phyloP scores from a whole-genome alignment of 2,888 invertebrate species.

The Psococerastis gibbosa region DNA sequence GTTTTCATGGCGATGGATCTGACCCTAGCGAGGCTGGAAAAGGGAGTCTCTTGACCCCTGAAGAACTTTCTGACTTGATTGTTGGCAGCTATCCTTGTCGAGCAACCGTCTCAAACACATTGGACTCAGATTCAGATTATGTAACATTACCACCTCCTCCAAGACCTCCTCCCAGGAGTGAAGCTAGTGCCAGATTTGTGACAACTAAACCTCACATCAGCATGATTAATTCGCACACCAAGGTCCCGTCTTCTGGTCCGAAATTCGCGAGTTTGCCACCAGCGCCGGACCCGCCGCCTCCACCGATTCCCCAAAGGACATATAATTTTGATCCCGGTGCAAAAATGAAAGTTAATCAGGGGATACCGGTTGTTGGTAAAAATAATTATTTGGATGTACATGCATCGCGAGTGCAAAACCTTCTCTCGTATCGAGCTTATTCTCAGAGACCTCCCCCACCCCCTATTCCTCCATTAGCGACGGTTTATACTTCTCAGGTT shows the following conservation, averaged over 20 bases:
- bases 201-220: slow-evolving; percentile 58
- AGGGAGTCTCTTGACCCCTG: slow-evolving; percentile 50
- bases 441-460: slow-evolving; percentile 32
- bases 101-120: slow-evolving; percentile 63
- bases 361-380: slow-evolving; percentile 32
- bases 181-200: slow-evolving; percentile 55
- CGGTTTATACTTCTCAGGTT: slow-evolving; percentile 48
- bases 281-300: slow-evolving; percentile 8
- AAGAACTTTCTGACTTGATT: slow-evolving; percentile 64
- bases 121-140: slow-evolving; percentile 80
- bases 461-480: slow-evolving; percentile 45
- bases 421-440: slow-evolving; percentile 8
- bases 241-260: slow-evolving; percentile 41
- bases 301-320: slow-evolving; percentile 13
- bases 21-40: slow-evolving; percentile 66
- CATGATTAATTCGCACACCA: slow-evolving; percentile 56
- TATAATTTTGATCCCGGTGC: slow-evolving; percentile 23
- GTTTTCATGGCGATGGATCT: slow-evolving; percentile 76
- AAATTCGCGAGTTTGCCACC: slow-evolving; percentile 32
- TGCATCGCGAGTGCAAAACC: slow-evolving; percentile 28
- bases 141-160: slow-evolving; percentile 40
- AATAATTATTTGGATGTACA: slow-evolving; percentile 43
- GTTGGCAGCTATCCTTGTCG: slow-evolving; percentile 55
- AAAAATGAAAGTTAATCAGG: slow-evolving; percentile 25
- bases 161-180: slow-evolving; percentile 29